Evolutionary conservation across 2,113 vertebrate species (phyloP).

Genomic region (Aspidoscelis tigris): DNA sequence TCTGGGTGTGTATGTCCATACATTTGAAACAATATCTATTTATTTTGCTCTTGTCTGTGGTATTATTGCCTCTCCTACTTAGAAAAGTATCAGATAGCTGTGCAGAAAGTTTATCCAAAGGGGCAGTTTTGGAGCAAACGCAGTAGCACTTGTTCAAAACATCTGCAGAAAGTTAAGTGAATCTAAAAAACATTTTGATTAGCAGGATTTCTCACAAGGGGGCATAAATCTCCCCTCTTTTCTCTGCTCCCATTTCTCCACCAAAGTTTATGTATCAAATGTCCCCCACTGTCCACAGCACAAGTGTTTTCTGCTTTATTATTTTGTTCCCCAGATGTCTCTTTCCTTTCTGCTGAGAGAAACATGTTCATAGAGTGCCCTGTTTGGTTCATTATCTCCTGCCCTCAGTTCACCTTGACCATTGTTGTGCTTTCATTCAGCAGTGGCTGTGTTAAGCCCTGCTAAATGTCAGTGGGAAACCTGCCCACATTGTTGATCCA

Average conservation of each 20-base stretch:
- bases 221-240: too few relatives aligned
- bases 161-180: neutral
- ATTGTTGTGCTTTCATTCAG: conserved; percentile 53
- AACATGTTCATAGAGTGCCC: neutral
- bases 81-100: neutral
- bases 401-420: conserved; percentile 61
- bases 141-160: neutral
- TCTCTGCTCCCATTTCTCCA: neutral
- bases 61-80: neutral
- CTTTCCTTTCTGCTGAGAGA: neutral
- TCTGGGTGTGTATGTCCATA: neutral
- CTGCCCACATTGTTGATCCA: conserved; percentile 52
- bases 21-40: neutral
- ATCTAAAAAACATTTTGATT: neutral
- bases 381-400: conserved; percentile 36
- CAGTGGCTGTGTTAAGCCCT: conserved; percentile 56
- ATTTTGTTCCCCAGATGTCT: neutral
- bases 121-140: neutral
- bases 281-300: neutral
- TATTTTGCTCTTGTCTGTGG: neutral
- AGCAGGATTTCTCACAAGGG: neutral
- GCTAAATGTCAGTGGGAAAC: conserved; percentile 58
- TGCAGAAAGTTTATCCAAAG: neutral
- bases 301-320: neutral
- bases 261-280: neutral